Percentiles rank a stretch among this genome's conserved stretches.
phyloP scores from a whole-genome alignment of 53 echinoderm and acorn worm species.

The Pentamera pediparva region DNA sequence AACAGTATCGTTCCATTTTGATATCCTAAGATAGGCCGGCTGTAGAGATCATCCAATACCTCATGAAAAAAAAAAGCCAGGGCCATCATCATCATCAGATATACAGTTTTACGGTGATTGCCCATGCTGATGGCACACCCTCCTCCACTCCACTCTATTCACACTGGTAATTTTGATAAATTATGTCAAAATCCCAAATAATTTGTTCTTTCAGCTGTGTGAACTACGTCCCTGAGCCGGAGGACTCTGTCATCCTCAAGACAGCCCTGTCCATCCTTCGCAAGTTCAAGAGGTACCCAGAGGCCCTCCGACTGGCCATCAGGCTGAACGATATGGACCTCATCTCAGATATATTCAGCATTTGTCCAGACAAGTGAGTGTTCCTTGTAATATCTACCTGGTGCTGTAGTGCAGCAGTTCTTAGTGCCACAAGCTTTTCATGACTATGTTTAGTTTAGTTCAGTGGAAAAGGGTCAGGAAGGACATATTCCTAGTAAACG shows the following conservation, averaged over 20 bases:
- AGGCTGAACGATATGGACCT: slow-evolving; percentile 89
- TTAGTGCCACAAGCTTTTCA: no score
- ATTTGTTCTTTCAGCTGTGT: slow-evolving; percentile 61
- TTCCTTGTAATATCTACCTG: not conserved
- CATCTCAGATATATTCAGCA: slow-evolving; percentile 76
- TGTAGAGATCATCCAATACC: not conserved
- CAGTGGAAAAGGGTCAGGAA: no score
- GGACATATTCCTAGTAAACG: no score
- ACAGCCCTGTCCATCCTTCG: slow-evolving; percentile 76
- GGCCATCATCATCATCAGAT: no score
- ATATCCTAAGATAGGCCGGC: not conserved
- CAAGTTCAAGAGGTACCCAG: slow-evolving; percentile 79
- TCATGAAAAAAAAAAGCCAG: not conserved
- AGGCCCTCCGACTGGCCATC: slow-evolving; percentile 79
- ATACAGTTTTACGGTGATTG: no score
- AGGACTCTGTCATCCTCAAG: slow-evolving; percentile 72
- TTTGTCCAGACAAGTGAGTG: slow-evolving; percentile 75
- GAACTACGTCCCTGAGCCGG: slow-evolving; percentile 94
- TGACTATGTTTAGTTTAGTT: no score
- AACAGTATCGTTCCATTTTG: not conserved
- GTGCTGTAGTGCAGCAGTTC: not conserved
- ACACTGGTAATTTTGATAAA: no score
- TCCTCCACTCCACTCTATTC: no score
- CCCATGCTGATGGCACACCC: no score
- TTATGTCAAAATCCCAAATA: no score